phyloP scores from a whole-genome alignment of 2,113 vertebrate genomes.

The Alaudala cheleensis region DNA sequence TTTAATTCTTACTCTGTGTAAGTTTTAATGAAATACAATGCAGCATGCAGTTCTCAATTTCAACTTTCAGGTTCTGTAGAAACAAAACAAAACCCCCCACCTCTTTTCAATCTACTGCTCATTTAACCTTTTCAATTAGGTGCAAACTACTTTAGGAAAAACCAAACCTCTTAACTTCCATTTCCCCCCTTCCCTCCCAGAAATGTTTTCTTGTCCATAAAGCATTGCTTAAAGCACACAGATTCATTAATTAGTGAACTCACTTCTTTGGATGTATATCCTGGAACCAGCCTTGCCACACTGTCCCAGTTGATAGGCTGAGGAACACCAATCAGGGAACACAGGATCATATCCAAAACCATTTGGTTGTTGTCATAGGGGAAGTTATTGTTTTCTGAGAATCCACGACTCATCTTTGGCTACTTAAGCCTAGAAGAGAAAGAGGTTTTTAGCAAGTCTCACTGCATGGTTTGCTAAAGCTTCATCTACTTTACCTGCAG shows the following conservation, averaged over 20 bases:
- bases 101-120: background rate
- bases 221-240: background rate
- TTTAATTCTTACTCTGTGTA: background rate
- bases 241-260: background rate
- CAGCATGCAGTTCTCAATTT: background rate
- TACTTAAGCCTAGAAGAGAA: conserved; percentile 43
- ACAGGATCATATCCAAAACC: conserved; percentile 95
- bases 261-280: conserved; percentile 94
- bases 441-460: background rate
- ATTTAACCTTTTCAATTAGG: background rate
- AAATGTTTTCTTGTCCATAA: background rate
- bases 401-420: conserved; percentile 88
- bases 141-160: background rate
- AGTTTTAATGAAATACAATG: background rate
- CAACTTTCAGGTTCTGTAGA: background rate
- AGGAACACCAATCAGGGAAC: conserved; percentile 85
- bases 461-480: background rate
- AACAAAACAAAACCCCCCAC: background rate
- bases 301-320: conserved; percentile 96
- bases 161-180: background rate
- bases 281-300: conserved; percentile 92
- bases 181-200: background rate
- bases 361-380: conserved; percentile 92
- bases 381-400: conserved; percentile 95
- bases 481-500: background rate